Evolutionary conservation across 2,797 vertebrate species (phyloP), one percentile per base, ranked within the genome.

Genomic region (Myotis findleyi): DNA sequence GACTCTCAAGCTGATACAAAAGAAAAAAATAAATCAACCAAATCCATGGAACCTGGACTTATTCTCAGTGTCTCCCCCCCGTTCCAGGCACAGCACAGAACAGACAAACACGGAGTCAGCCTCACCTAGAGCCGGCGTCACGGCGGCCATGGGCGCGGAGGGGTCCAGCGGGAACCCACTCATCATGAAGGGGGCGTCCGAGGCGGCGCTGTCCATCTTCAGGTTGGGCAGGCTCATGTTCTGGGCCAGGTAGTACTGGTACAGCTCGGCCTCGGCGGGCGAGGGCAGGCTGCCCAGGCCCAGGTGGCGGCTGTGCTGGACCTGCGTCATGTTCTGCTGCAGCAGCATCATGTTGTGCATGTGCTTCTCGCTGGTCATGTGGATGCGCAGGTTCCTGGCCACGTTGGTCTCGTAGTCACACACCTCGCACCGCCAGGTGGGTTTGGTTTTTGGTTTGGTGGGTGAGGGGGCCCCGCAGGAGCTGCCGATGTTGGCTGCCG

Each of bases 261-360:
- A 99, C 30, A 99, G 99, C 98, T 99, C 99, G 0, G 99, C 99
- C 98, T 99, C 99, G 0, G 99, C 99, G 0, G 99, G 99, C 1
- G 99, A 99, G 2, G 99, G 99, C 98, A 99, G 99, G 97, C 99
- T 98, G 95, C 99, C 99, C 13, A 99, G 98, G 93, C 99, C 99
- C 93, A 99, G 98, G 97, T 98, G 98, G 93, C 99, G 98, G 89
- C 98, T 99, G 89, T 99, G 99, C 87, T 99, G 99, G 96, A 99
- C 99, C 95, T 99, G 99, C 87, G 99, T 99, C 98, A 99, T 99
- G 59, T 99, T 99, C 98, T 99, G 99, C 98, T 99, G 99, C 87
- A 99, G 99, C n/a, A 99, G 98, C 99, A 99, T 99, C 99, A 99
- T 99, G 96, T 99, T 99, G 97, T 99, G 99, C 99, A 99, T 99